These are phyloP conservation scores for Aspidoscelis tigris DNA, from an alignment of 2,113 vertebrate species.

Conservation along the genomic window DNA sequence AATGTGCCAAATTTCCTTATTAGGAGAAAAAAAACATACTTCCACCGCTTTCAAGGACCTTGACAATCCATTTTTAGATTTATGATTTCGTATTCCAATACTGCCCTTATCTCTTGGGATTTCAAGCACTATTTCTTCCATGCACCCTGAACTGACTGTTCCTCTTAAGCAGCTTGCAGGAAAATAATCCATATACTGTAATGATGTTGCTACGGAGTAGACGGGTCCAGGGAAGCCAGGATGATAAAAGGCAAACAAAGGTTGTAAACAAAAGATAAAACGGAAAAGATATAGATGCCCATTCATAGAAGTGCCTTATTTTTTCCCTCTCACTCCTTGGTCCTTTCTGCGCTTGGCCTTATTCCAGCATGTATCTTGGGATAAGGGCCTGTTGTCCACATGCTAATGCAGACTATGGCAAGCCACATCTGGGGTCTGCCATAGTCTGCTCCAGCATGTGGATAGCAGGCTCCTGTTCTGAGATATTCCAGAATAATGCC, in stretches of 20 bases:
- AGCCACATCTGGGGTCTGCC: too few species aligned
- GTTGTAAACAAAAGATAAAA: constrained; percentile 16
- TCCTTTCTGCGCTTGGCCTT: too few species aligned
- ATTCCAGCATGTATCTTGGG: too few species aligned
- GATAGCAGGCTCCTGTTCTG: too few species aligned
- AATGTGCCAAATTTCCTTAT: constrained; percentile 82
- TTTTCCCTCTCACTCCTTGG: too few species aligned
- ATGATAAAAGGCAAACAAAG: neutral
- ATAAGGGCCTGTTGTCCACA: too few species aligned
- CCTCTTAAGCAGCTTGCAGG: constrained; percentile 11
- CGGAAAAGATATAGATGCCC: constrained; percentile 10
- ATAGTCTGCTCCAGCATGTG: too few species aligned
- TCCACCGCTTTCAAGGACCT: constrained; percentile 78
- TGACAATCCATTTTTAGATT: constrained; percentile 80
- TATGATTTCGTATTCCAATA: constrained; percentile 58
- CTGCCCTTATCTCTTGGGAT: constrained; percentile 37
- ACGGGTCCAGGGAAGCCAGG: neutral
- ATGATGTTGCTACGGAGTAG: neutral
- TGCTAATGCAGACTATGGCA: too few species aligned
- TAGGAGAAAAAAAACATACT: constrained; percentile 73
- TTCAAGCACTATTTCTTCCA: constrained; percentile 19
- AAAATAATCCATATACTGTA: constrained; percentile 13
- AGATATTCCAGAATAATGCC: too few species aligned
- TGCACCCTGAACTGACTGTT: constrained; percentile 11
- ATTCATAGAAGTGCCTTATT: neutral